These are phyloP conservation scores for Zapornia atra DNA, from an alignment of 2,113 vertebrate genomes.

Conservation along the genomic window DNA sequence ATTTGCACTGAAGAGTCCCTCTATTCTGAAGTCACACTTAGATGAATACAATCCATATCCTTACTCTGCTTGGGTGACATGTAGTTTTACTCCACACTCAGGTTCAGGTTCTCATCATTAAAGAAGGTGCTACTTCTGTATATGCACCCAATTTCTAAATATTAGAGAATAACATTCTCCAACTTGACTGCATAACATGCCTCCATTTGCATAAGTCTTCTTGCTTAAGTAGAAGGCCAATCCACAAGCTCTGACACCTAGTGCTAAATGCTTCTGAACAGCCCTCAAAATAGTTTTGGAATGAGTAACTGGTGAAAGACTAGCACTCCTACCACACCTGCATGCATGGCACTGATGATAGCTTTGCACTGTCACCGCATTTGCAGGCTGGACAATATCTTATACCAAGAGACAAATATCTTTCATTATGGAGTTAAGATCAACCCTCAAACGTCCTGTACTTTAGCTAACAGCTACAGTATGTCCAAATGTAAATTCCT, in stretches of 20 bases:
- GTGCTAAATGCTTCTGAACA: not conserved
- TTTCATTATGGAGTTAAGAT: not conserved
- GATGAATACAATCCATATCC: not conserved
- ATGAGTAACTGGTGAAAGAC: not conserved
- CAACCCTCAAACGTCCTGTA: not conserved
- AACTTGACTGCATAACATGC: not conserved
- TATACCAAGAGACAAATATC: not conserved
- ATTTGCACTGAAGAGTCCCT: not conserved
- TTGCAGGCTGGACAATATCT: not conserved
- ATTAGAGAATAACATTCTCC: not conserved
- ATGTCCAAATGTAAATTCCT: not conserved
- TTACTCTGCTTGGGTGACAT: not conserved
- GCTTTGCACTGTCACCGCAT: not conserved
- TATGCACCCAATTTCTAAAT: not conserved
- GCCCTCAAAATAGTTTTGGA: not conserved
- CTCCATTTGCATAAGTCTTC: rapidly evolving
- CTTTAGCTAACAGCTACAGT: not conserved
- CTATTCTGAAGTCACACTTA: not conserved
- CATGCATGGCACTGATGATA: not conserved
- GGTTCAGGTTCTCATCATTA: not conserved
- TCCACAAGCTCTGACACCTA: not conserved
- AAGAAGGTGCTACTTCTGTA: too few species aligned
- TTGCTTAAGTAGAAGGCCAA: not conserved
- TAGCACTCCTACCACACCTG: not conserved
- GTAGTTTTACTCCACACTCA: not conserved